Conservation (phyloP, 2,888 invertebrate species). For the Pinctada fucata region DNA sequence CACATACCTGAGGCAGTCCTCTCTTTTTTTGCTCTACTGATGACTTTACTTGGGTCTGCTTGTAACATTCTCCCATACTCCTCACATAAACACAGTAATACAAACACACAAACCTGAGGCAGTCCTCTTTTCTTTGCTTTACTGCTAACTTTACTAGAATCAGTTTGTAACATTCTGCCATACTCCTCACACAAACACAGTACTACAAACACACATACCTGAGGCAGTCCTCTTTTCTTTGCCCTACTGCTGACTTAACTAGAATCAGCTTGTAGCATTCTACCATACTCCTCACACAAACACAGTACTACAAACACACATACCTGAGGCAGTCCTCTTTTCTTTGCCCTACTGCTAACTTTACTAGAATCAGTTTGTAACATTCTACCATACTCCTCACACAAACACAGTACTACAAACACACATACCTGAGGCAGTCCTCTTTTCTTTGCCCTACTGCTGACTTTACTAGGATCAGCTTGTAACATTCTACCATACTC, state of each 20-base stretch:
- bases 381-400: too few species aligned
- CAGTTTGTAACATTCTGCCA: constrained; percentile 98
- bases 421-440: constrained; percentile 90
- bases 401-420: too few species aligned
- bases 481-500: constrained; percentile 99
- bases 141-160: constrained; percentile 91
- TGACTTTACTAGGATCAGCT: constrained; percentile 97
- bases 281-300: too few species aligned
- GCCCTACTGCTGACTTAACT: too few species aligned
- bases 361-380: too few species aligned
- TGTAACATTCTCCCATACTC: constrained; percentile 99
- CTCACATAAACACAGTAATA: constrained; percentile 87
- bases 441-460: constrained; percentile 88
- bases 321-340: too few species aligned
- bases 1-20: constrained; percentile 90
- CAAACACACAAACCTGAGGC: constrained; percentile 84
- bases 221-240: too few species aligned
- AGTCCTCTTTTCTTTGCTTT: constrained; percentile 94
- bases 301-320: too few species aligned
- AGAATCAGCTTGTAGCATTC: too few species aligned
- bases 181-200: constrained; percentile 91
- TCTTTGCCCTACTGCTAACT: too few species aligned
- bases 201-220: too few species aligned
- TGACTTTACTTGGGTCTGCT: constrained; percentile 97
- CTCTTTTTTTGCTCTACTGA: constrained; percentile 88